Conservation (phyloP, 2,888 invertebrate species). For the Beris morrisii region DNA sequence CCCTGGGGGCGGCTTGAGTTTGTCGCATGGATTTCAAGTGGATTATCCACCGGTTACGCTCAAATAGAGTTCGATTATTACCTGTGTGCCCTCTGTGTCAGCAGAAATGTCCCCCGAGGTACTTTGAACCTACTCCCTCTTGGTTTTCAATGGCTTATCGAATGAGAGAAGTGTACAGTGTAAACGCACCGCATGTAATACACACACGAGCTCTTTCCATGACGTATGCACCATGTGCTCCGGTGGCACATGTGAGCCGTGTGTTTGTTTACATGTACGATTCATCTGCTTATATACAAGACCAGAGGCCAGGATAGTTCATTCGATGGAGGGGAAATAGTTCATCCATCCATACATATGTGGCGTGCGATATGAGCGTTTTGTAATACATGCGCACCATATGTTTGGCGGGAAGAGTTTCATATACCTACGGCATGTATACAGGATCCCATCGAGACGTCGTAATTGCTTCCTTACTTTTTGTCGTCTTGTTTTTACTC, state of each 20-base stretch:
- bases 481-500: conserved; percentile 30
- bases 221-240: conserved; percentile 12
- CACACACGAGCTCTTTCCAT: not conserved
- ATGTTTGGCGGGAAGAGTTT: conserved; percentile 28
- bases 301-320: conserved; percentile 4
- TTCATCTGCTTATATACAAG: too few species aligned
- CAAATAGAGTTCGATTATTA: too few species aligned
- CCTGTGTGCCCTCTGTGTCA: too few species aligned
- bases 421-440: conserved; percentile 24
- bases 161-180: too few species aligned
- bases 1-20: not conserved
- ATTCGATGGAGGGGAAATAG: conserved; percentile 30
- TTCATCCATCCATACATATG: conserved; percentile 32
- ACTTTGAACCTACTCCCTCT: too few species aligned
- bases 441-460: conserved; percentile 45
- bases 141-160: too few species aligned
- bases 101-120: too few species aligned
- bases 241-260: conserved; percentile 17
- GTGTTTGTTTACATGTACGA: not conserved
- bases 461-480: conserved; percentile 43
- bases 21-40: not conserved
- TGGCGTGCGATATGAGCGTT: conserved; percentile 23
- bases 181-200: not conserved
- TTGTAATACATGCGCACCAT: conserved; percentile 2
- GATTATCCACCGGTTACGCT: too few species aligned